Conservation (phyloP, 1,140 invertebrate genomes). For the Heliothis virescens region DNA sequence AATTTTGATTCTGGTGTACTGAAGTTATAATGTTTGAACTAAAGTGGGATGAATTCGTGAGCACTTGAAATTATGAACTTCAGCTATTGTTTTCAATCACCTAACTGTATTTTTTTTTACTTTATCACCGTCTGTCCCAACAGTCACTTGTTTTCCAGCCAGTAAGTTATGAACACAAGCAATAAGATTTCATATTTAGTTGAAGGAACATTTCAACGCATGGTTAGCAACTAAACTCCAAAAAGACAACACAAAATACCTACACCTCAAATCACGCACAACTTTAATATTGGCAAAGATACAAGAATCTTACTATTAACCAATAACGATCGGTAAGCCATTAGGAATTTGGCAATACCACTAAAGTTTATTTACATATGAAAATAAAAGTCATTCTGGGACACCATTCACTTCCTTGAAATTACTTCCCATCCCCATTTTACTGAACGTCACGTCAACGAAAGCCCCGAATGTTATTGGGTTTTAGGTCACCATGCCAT, state of each 20-base stretch:
- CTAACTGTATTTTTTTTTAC: too few species aligned
- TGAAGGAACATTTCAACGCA: too few species aligned
- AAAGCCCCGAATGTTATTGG: constrained; percentile 13
- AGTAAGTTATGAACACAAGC: too few species aligned
- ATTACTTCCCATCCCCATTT: constrained; percentile 24
- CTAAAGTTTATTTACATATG: constrained; percentile 25
- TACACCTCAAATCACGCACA: constrained; percentile 8
- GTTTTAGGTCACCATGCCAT: constrained; percentile 40
- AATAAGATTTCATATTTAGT: too few species aligned
- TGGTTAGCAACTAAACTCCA: too few species aligned
- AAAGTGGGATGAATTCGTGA: too few species aligned
- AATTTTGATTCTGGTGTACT: neutral
- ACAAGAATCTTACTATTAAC: constrained; percentile 30
- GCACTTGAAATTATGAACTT: too few species aligned
- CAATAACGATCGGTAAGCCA: constrained; percentile 19
- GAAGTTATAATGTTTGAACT: too few species aligned
- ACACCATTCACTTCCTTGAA: constrained; percentile 11
- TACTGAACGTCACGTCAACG: constrained; percentile 9
- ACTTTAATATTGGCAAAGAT: constrained; percentile 28
- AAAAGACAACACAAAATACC: neutral
- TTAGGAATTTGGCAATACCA: constrained; percentile 25
- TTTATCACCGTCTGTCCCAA: too few species aligned
- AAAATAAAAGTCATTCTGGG: constrained; percentile 18
- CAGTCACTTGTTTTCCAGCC: too few species aligned
- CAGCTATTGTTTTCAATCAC: too few species aligned